These are phyloP conservation scores for Hanleya hanleyi DNA, from an alignment of 2,888 invertebrate species.

Conservation along the genomic window DNA sequence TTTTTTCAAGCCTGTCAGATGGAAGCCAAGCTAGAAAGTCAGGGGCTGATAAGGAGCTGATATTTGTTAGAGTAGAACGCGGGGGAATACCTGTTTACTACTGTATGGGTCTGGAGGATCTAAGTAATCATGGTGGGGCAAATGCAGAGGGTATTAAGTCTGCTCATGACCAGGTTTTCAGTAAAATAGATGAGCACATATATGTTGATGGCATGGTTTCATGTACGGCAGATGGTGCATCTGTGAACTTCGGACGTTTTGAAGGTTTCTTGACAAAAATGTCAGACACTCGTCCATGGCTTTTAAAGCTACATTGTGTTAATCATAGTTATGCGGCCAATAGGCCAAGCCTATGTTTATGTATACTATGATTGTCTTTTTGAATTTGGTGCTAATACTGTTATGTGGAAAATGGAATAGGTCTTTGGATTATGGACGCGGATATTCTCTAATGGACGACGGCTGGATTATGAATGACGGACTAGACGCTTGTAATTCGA, in stretches of 20 bases:
- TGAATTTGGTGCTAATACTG: background rate
- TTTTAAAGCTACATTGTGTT: conserved; percentile 1
- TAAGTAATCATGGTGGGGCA: background rate
- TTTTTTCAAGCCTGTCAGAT: background rate
- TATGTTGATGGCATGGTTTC: background rate
- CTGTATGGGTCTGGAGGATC: background rate
- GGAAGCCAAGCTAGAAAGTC: conserved; percentile 3
- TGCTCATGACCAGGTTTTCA: background rate
- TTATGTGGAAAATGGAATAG: no score
- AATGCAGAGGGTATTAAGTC: conserved; percentile 1
- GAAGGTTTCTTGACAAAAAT: conserved; percentile 6
- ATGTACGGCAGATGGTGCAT: conserved; percentile 2
- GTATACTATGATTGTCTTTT: no score
- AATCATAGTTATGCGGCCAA: background rate
- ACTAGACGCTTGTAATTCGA: no score
- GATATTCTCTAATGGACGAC: no score
- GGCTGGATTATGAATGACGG: no score
- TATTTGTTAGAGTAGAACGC: background rate
- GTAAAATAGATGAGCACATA: background rate
- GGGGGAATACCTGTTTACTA: conserved; percentile 5
- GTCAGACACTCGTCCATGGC: background rate
- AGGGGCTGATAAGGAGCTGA: conserved; percentile 9
- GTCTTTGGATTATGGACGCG: no score
- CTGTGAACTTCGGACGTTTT: background rate
- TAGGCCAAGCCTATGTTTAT: no score